Percentiles rank a stretch among this genome's conserved stretches.
These are phyloP conservation scores for Heliconius nattereri DNA, from an alignment of 1,140 invertebrate genomes.

Conservation along the genomic window DNA sequence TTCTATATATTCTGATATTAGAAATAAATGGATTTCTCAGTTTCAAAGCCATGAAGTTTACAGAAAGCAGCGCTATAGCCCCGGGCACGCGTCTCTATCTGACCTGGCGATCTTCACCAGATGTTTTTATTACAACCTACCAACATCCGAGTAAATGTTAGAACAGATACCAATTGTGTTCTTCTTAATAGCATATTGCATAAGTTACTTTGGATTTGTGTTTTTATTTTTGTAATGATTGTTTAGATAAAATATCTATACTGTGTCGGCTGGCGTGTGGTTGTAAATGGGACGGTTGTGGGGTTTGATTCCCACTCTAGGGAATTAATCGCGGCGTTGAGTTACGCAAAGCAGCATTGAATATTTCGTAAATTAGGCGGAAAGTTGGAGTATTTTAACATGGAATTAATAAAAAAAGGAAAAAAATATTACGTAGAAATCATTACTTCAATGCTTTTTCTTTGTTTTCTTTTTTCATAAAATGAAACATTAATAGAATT, in stretches of 20 bases:
- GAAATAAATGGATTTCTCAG: constrained; percentile 16
- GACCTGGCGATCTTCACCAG: constrained; percentile 42
- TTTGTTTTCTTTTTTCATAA: no score
- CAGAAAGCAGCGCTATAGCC: constrained; percentile 18
- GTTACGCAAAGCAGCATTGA: no score
- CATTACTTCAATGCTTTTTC: no score
- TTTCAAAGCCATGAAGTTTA: background rate
- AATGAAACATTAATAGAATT: no score
- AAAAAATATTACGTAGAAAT: no score
- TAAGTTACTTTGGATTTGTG: constrained; percentile 36
- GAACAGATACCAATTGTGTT: constrained; percentile 55
- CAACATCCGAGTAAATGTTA: constrained; percentile 62
- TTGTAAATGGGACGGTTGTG: no score
- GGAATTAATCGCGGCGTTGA: no score
- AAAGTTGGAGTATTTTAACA: no score
- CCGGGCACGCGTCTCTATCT: constrained; percentile 13
- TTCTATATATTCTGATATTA: background rate
- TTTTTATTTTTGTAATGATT: background rate
- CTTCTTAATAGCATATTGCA: constrained; percentile 65
- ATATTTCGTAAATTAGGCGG: no score
- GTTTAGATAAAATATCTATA: background rate
- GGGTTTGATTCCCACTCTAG: no score
- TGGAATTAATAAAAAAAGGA: no score
- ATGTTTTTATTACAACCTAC: constrained; percentile 27
- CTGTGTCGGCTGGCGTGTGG: no score